phyloP scores from a whole-genome alignment of 1,140 invertebrate species.

The Mamestra configurata region DNA sequence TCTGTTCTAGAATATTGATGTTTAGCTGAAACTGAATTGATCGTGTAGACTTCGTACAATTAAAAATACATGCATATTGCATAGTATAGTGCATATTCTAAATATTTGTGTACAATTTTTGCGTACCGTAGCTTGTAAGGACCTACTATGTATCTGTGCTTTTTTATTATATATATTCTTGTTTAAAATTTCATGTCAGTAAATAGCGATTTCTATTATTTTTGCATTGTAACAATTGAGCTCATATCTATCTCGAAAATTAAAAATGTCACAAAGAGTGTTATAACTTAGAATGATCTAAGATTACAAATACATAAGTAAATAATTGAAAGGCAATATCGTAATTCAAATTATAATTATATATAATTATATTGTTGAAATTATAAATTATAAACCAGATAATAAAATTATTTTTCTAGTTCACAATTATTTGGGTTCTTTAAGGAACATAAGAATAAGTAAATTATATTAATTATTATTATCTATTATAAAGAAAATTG shows the following conservation, averaged over 20 bases:
- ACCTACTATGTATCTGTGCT: neutral
- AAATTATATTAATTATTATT: conserved; percentile 48
- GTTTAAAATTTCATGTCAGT: neutral
- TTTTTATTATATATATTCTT: neutral
- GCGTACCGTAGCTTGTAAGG: neutral
- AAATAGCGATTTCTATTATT: neutral
- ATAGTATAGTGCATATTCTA: conserved; percentile 1
- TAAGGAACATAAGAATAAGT: conserved; percentile 55
- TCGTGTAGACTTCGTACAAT: conserved; percentile 17
- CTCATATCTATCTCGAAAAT: neutral
- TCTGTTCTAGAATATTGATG: conserved; percentile 44
- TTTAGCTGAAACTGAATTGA: conserved; percentile 14
- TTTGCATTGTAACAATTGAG: neutral
- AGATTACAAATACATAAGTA: conserved; percentile 21
- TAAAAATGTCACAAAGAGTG: conserved; percentile 31
- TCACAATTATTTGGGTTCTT: conserved; percentile 48
- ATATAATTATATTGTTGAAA: conserved; percentile 53
- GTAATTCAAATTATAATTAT: conserved; percentile 38
- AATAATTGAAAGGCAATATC: conserved; percentile 28
- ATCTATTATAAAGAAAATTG: conserved; percentile 38
- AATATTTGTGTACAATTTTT: conserved; percentile 13
- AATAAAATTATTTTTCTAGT: conserved; percentile 64
- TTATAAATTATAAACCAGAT: conserved; percentile 53
- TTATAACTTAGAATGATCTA: conserved; percentile 4
- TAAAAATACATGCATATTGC: too few species aligned